Evolutionary conservation across 2,888 invertebrate genomes (phyloP), one percentile per base, ranked within the genome.

Genomic region (Heteropelma amictum): DNA sequence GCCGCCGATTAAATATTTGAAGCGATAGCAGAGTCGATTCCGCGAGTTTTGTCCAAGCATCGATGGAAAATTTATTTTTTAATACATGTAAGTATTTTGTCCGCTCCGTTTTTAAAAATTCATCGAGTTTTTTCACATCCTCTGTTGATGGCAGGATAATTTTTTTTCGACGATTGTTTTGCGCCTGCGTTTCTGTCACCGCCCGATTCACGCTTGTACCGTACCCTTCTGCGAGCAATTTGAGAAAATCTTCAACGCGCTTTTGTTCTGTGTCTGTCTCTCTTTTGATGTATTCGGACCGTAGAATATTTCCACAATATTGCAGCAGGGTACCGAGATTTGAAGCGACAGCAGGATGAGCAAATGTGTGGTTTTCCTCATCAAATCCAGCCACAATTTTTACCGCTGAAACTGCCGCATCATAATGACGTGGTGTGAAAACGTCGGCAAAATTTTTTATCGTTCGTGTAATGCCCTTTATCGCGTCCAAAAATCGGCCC

Each of bases 1-100:
- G 63, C 8, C 80, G 77, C 28, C 80, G 79, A 64, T 82, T 82
- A 38, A 82, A 80, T 1, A 82, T n/a, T 38, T 79, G 78, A 2
- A 81, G 49, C 6, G 73, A 72, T 7, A 76, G 61, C 0, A 82
- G 38, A 3, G 72, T 68, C 8, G 23, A 33, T 68, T 81, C 72
- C 35, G 77, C 73, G 5, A 82, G 60, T 28, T 65, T 40, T 26
- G 7, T 35, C 81, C 81, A 81, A 1, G 17, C 23, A 1, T 1
- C 5, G 6, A 51, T 2, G 7, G 51, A 51, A 8, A 51, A 51
- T 17, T 8, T n/a, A 8, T 14, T 30, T 6, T 17, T 10, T 14
- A 51, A 17, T 26, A 3, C 21, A n/a, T 60, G 2, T 23, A 65
- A 56, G 14, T 33, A 26, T 28, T 14, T 30, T 1, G 28, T 33